Evolutionary conservation across 2,888 invertebrate species (phyloP).

Genomic region (Arge pagana): DNA sequence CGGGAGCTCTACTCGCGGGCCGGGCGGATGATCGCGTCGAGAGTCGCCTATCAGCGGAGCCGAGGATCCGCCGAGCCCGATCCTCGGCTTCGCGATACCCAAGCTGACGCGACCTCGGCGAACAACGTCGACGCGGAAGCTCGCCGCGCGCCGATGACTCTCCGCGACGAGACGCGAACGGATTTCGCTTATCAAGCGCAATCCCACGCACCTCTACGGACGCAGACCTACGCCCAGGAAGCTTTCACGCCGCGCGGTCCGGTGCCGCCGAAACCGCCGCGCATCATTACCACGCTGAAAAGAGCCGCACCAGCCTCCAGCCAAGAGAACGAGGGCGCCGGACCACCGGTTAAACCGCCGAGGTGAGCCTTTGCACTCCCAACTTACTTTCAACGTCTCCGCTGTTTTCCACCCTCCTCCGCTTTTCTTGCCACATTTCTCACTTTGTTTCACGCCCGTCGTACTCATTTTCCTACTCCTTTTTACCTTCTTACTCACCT

Average conservation of each 20-base stretch:
- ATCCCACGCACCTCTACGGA: neutral
- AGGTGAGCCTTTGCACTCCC: constrained; percentile 36
- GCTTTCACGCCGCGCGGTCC: constrained; percentile 36
- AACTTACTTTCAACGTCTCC: too few relatives aligned
- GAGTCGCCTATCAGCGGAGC: neutral
- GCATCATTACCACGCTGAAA: constrained; percentile 48
- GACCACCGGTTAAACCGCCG: constrained; percentile 46
- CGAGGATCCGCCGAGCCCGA: constrained; percentile 37
- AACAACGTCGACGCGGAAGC: constrained; percentile 18
- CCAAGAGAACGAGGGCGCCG: constrained; percentile 35
- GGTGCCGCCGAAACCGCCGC: constrained; percentile 48
- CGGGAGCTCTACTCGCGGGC: too few relatives aligned
- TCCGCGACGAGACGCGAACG: constrained; percentile 23
- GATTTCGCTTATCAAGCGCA: constrained; percentile 24
- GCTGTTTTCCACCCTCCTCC: too few relatives aligned
- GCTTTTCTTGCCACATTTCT: neutral
- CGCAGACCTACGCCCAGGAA: neutral
- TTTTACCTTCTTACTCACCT: too few relatives aligned
- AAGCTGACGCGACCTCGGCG: constrained; percentile 32
- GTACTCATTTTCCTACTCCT: too few relatives aligned
- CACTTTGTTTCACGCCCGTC: too few relatives aligned
- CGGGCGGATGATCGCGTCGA: neutral
- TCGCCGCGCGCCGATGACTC: constrained; percentile 14
- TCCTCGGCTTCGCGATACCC: constrained; percentile 44
- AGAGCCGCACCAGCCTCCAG: constrained; percentile 34